Evolutionary conservation across 1,140 invertebrate genomes (phyloP).

Genomic region (Bombyx mandarina): DNA sequence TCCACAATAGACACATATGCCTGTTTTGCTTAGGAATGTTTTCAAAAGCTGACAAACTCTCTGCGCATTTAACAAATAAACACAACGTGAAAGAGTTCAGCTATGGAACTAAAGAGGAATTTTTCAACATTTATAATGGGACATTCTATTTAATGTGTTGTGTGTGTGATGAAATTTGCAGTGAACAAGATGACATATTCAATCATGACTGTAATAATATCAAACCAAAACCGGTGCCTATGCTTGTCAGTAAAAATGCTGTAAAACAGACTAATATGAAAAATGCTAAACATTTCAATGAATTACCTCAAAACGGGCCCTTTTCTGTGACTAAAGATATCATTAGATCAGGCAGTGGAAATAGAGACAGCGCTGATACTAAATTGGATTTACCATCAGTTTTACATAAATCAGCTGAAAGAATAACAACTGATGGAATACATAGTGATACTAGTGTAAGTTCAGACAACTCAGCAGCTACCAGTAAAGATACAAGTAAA

Average conservation of each 20-base stretch:
- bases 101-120: conserved; percentile 75
- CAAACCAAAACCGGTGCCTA: conserved; percentile 59
- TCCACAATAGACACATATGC: conserved; percentile 83
- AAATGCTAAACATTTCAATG: conserved; percentile 34
- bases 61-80: conserved; percentile 80
- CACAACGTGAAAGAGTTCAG: conserved; percentile 79
- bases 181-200: conserved; percentile 79
- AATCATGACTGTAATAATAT: conserved; percentile 76
- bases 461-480: conserved; percentile 35
- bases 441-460: conserved; percentile 44
- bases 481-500: conserved; percentile 37
- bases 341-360: conserved; percentile 31
- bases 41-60: conserved; percentile 81
- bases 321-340: conserved; percentile 26
- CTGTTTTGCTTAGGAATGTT: conserved; percentile 85
- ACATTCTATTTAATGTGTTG: conserved; percentile 84
- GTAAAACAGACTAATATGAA: conserved; percentile 45
- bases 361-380: conserved; percentile 34
- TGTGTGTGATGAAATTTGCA: conserved; percentile 81
- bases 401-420: conserved; percentile 21
- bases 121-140: conserved; percentile 75
- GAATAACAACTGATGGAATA: conserved; percentile 28
- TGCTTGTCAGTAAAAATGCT: conserved; percentile 57
- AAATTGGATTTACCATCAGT: conserved; percentile 37
- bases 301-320: conserved; percentile 38